These are phyloP conservation scores for Diplosoma virens DNA, from an alignment of 23 tunicate species.

Conservation along the genomic window DNA sequence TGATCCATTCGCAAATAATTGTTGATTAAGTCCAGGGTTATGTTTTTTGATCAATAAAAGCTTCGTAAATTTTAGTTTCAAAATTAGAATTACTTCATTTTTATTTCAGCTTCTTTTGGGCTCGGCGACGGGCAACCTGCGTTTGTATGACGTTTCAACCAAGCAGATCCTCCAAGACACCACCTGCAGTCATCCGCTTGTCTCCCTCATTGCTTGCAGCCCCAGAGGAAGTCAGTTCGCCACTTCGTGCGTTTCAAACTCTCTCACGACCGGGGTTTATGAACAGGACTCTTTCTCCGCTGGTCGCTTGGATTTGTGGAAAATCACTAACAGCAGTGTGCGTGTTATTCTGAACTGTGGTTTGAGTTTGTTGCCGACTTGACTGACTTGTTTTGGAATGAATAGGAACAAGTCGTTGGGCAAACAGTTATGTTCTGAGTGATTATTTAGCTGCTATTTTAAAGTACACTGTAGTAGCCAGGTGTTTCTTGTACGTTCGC, in stretches of 20 bases:
- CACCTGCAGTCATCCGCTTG: constrained; percentile 8
- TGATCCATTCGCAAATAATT: too few relatives aligned
- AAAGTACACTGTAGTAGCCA: too few relatives aligned
- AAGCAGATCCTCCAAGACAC: constrained; percentile 35
- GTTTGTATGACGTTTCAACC: constrained; percentile 44
- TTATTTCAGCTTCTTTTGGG: constrained; percentile 48
- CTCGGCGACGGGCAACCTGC: constrained; percentile 37
- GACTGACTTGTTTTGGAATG: too few relatives aligned
- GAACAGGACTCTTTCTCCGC: not conserved
- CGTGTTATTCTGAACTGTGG: not conserved
- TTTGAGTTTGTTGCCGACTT: not conserved
- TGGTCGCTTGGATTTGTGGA: constrained; percentile 10
- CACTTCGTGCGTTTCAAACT: constrained; percentile 28
- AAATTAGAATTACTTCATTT: too few relatives aligned
- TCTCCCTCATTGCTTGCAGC: constrained; percentile 36
- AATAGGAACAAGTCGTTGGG: too few relatives aligned
- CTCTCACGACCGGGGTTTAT: not conserved
- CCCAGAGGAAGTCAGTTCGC: constrained; percentile 39
- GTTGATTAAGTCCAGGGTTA: too few relatives aligned
- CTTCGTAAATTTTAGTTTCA: too few relatives aligned
- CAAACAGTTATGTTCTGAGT: too few relatives aligned
- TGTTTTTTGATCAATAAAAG: too few relatives aligned
- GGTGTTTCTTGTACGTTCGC: too few relatives aligned
- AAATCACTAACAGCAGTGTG: not conserved
- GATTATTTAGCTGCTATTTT: too few relatives aligned